These are phyloP conservation scores for Turnix velox DNA, from an alignment of 2,113 vertebrate species.

Conservation along the genomic window DNA sequence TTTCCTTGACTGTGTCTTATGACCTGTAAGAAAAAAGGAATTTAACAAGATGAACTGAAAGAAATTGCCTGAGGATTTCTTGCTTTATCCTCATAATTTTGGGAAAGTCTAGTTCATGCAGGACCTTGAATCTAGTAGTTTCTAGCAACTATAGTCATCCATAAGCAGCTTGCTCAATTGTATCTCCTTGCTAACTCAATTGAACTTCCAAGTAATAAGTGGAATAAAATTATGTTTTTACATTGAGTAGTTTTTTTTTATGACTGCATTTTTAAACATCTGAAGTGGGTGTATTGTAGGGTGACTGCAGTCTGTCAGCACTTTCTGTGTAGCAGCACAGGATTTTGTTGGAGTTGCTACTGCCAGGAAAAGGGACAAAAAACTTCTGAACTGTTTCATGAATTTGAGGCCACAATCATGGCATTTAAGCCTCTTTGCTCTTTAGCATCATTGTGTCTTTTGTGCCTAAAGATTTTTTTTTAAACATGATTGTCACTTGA, in stretches of 20 bases:
- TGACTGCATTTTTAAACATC: background rate
- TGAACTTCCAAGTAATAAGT: background rate
- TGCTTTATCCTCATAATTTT: background rate
- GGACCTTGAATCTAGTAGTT: background rate
- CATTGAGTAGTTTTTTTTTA: background rate
- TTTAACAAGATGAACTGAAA: background rate
- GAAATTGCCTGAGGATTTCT: background rate
- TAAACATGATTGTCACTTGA: background rate
- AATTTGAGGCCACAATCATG: background rate
- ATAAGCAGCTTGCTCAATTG: background rate
- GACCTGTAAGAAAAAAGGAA: background rate
- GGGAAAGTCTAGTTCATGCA: background rate
- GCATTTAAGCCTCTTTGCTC: background rate
- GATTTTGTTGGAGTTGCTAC: background rate
- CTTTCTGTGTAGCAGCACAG: background rate
- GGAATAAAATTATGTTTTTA: background rate
- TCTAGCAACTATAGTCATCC: background rate
- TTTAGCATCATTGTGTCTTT: background rate
- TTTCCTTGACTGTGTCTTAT: background rate
- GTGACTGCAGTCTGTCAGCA: background rate
- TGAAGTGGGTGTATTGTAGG: background rate
- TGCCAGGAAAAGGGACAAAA: background rate
- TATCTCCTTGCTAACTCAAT: background rate
- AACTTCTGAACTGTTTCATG: accelerated
- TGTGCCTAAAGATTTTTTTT: background rate